Base-by-base conservation (phyloP, 2,797 vertebrate species). In the Liparis tanakae region DNA sequence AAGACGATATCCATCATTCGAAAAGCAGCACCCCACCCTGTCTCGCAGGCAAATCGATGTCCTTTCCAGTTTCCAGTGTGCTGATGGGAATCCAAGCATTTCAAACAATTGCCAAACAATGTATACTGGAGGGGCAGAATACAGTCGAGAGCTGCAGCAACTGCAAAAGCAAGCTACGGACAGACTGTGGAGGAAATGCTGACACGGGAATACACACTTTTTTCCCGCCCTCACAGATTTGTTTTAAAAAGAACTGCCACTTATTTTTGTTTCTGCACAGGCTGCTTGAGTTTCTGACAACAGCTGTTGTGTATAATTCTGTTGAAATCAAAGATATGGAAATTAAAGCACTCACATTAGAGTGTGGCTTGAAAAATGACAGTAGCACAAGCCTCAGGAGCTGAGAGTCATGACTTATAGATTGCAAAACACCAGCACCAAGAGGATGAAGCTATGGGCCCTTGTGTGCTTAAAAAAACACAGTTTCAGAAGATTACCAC, bases 21-120 rank as follows among this genome's bases (percentile, higher is more conserved):
- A 39, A n/a, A 59, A 67, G 58, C 50, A 56, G 17, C 7, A 20
- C 6, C 17, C 34, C 44, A 53, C 2, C 58, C 18, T 74, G 56
- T 44, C 10, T 17, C 48, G 70, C 56, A 61, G 30, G 13, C 14
- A 70, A 80, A 81, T 81, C 66, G 44, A 64, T 74, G 83, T 71
- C 6, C 51, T 44, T 17, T 64, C 67, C 10, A 17, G 43, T 74
- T 75, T 70, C 67, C 41, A 34, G 67, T 70, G 2, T 59, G 56
- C 54, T 68, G 68, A 68, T 59, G 57, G 62, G 25, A 62, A 37
- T 22, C 7, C 1, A 46, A 13, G 55, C 54, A 54, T 70, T 73
- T 74, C 57, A 37, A 70, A 59, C 18, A 1, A 22, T 13, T 72
- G 67, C 17, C 34, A 78, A 70, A 79, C 36, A 69, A 14, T 66